These are phyloP conservation scores for Botia almorhae DNA, from an alignment of 2,797 vertebrate species.

Conservation along the genomic window DNA sequence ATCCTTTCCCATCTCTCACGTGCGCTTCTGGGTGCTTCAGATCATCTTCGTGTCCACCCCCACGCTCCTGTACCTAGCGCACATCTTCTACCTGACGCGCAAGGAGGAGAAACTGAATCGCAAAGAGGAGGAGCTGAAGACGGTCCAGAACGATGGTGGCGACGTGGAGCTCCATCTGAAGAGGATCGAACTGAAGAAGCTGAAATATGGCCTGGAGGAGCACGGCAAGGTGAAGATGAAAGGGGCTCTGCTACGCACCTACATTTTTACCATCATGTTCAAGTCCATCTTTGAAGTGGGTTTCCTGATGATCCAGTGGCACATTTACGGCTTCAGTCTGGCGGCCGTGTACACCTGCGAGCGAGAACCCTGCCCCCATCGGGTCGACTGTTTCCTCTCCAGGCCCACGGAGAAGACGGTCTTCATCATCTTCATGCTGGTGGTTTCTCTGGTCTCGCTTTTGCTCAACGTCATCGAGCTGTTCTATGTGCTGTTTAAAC, in stretches of 20 bases:
- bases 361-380: conserved; percentile 88
- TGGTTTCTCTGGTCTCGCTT: conserved; percentile 93
- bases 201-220: conserved; percentile 94
- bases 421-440: conserved; percentile 98
- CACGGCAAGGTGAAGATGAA: conserved; percentile 99
- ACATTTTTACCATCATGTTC: conserved; percentile 95
- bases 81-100: conserved; percentile 95
- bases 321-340: conserved; percentile 95
- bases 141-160: conserved; percentile 88
- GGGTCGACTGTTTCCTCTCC: conserved; percentile 97
- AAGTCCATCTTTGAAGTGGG: conserved; percentile 95
- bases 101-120: conserved; percentile 95
- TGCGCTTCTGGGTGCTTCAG: conserved; percentile 98
- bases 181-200: conserved; percentile 96
- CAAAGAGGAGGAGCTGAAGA: conserved; percentile 90
- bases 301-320: conserved; percentile 96
- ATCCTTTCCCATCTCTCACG: conserved; percentile 97
- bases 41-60: conserved; percentile 99
- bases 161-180: conserved; percentile 95
- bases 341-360: conserved; percentile 92
- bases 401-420: conserved; percentile 97
- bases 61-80: conserved; percentile 93
- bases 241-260: conserved; percentile 92
- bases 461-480: conserved; percentile 93
- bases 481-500: conserved; percentile 95